Evolutionary conservation across 2,797 vertebrate species (phyloP).

Genomic region (Sciurus carolinensis): DNA sequence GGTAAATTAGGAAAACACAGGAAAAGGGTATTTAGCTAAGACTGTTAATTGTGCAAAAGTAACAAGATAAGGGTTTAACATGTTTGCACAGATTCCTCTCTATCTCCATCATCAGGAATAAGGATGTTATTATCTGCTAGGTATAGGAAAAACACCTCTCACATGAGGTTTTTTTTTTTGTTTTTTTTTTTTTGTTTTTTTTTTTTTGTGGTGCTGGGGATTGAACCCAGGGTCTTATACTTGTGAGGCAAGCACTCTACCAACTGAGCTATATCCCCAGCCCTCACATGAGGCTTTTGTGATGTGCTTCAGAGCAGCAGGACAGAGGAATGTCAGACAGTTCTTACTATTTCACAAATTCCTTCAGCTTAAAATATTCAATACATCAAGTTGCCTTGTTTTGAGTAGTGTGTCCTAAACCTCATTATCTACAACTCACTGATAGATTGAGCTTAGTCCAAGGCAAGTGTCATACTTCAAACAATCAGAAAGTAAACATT

Average conservation of each 20-base stretch:
- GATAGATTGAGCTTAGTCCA: background rate
- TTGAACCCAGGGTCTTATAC: too few species aligned
- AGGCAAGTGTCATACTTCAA: background rate
- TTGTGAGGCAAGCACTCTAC: too few species aligned
- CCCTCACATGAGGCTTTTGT: background rate
- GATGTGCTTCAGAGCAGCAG: background rate
- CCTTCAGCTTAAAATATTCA: background rate
- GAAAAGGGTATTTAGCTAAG: background rate
- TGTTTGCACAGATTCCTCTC: background rate
- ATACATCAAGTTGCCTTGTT: background rate
- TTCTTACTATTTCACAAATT: background rate
- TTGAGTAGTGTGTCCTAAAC: background rate
- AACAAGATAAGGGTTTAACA: background rate
- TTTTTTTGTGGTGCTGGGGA: too few species aligned
- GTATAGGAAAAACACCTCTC: background rate
- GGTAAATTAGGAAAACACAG: background rate
- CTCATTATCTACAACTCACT: background rate
- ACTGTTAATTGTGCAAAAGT: background rate
- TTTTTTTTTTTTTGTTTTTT: too few species aligned
- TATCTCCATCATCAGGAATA: background rate
- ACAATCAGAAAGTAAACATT: background rate
- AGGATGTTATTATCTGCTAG: background rate
- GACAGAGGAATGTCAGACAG: background rate
- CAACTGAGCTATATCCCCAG: too few species aligned
- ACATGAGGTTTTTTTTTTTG: background rate